phyloP scores from a whole-genome alignment of 1,140 invertebrate genomes.

The Zelostemma sp. region DNA sequence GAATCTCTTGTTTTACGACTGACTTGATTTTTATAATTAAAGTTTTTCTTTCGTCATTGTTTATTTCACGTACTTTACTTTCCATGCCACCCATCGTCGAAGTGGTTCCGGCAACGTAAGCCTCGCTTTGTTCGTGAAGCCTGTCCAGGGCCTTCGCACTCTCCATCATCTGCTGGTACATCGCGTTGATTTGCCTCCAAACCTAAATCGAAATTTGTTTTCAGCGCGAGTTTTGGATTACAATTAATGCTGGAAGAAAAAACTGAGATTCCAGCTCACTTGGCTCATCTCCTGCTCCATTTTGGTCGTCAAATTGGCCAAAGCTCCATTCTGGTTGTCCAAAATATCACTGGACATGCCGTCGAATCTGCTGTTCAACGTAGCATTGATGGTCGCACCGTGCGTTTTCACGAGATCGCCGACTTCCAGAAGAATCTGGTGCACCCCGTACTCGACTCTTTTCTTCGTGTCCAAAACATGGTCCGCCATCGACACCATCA shows the following conservation, averaged over 20 bases:
- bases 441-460: slow-evolving; percentile 85
- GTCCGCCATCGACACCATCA: slow-evolving; percentile 87
- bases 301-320: slow-evolving; percentile 81
- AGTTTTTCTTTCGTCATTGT: neutral
- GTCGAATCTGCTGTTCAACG: slow-evolving; percentile 79
- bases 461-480: slow-evolving; percentile 87
- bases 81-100: slow-evolving; percentile 85
- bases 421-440: slow-evolving; percentile 87
- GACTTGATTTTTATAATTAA: neutral
- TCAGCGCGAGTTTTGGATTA: neutral
- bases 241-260: too few relatives aligned
- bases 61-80: slow-evolving; percentile 74
- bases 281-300: slow-evolving; percentile 87
- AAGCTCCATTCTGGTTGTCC: slow-evolving; percentile 82
- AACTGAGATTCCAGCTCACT: slow-evolving; percentile 44
- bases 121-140: slow-evolving; percentile 83
- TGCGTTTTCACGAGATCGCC: slow-evolving; percentile 78
- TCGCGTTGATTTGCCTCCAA: slow-evolving; percentile 89
- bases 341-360: slow-evolving; percentile 76
- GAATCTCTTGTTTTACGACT: slow-evolving; percentile 1
- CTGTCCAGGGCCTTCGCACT: slow-evolving; percentile 81
- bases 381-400: slow-evolving; percentile 76
- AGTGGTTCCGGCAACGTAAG: slow-evolving; percentile 86
- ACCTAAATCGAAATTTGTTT: slow-evolving; percentile 70
- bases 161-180: slow-evolving; percentile 86